Percentiles rank a stretch among this genome's conserved stretches.
phyloP scores from a whole-genome alignment of 2,113 vertebrate genomes.

The Neolamprologus ventralis region DNA sequence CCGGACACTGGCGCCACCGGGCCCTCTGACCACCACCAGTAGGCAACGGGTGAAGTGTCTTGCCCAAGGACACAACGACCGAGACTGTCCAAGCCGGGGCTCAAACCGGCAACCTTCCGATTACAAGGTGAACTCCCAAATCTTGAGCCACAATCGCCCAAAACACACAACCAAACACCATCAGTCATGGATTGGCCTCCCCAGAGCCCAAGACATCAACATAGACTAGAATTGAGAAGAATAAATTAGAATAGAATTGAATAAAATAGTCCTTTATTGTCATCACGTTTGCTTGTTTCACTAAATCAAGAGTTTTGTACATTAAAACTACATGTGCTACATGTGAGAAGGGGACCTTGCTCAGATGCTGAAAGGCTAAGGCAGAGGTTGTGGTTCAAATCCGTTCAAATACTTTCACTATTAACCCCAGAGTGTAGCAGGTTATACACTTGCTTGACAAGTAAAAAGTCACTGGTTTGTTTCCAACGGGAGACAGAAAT shows the following conservation, averaged over 20 bases:
- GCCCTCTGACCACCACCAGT: neutral
- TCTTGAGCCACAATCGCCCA: neutral
- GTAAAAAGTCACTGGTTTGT: neutral
- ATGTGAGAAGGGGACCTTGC: neutral
- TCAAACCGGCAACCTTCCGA: rapidly evolving
- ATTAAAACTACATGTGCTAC: neutral
- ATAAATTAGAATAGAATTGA: neutral
- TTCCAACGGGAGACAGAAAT: neutral
- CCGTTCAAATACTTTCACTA: rapidly evolving
- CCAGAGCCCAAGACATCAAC: neutral
- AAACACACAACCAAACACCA: neutral
- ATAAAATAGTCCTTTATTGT: neutral
- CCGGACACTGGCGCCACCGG: rapidly evolving
- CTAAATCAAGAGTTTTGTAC: neutral
- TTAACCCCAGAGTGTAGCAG: neutral
- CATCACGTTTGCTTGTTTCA: neutral
- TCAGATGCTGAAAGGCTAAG: neutral
- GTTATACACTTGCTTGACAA: neutral
- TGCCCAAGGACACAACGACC: rapidly evolving
- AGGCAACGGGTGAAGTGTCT: rapidly evolving
- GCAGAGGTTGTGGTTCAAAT: neutral
- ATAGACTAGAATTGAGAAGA: neutral
- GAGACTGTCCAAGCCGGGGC: neutral
- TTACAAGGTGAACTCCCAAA: neutral
- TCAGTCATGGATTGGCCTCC: neutral